These are phyloP conservation scores for Sebastes umbrosus DNA, from an alignment of 2,797 vertebrate species.

Conservation along the genomic window DNA sequence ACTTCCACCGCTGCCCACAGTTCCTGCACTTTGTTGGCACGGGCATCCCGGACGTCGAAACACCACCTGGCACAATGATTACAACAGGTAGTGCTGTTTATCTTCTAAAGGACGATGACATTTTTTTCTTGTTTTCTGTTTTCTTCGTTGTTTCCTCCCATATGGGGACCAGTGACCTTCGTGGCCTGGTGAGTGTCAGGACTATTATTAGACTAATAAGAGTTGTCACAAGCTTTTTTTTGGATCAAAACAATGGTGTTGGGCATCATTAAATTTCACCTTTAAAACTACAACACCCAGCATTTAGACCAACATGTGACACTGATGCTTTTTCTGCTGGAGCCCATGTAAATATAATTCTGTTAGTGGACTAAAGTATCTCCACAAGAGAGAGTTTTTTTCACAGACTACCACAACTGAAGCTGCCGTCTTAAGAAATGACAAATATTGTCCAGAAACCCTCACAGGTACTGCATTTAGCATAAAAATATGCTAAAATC, in stretches of 20 bases:
- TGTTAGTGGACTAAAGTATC: neutral
- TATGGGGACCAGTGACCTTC: constrained; percentile 14
- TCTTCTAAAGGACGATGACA: constrained; percentile 13
- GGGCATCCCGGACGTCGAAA: constrained; percentile 83
- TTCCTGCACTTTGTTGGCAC: constrained; percentile 69
- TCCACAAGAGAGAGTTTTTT: neutral
- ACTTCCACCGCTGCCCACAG: constrained; percentile 78
- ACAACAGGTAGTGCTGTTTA: constrained; percentile 75
- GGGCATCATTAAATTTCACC: neutral
- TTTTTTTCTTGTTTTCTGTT: constrained; percentile 29
- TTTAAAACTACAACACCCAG: neutral
- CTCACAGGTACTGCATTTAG: no score
- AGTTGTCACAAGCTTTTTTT: constrained; percentile 3
- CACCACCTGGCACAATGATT: constrained; percentile 84
- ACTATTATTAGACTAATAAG: constrained; percentile 17
- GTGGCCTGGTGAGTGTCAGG: constrained; percentile 17
- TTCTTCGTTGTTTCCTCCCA: constrained; percentile 6
- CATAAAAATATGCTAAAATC: no score
- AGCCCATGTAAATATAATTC: no score
- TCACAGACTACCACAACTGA: neutral
- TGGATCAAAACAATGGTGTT: constrained; percentile 1
- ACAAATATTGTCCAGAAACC: no score
- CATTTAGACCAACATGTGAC: neutral
- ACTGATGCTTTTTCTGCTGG: neutral
- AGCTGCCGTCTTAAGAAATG: no score